Evolutionary conservation across 2,113 vertebrate genomes (phyloP).

Genomic region (Lepisosteus oculatus): DNA sequence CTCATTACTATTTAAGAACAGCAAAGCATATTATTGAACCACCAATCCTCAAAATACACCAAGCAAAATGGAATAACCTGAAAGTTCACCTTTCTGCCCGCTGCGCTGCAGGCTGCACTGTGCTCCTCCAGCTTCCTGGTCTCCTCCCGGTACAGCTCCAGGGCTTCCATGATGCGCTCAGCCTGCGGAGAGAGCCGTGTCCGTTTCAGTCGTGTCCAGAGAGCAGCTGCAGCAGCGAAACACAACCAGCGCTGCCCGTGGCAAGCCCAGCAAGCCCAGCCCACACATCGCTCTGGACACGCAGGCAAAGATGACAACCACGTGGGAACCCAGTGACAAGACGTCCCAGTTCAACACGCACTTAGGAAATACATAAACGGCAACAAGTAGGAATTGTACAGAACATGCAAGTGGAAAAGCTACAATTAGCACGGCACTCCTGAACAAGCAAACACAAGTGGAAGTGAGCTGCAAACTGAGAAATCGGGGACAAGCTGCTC

Average conservation of each 20-base stretch:
- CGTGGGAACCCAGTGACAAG: neutral
- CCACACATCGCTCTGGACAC: neutral
- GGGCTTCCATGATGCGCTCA: slow-evolving; percentile 92
- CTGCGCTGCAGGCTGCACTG: slow-evolving; percentile 72
- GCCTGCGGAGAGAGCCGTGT: slow-evolving; percentile 63
- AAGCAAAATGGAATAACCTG: neutral
- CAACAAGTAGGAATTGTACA: too few species aligned
- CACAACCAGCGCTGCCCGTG: neutral
- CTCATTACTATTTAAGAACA: neutral
- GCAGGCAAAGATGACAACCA: neutral
- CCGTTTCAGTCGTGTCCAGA: neutral
- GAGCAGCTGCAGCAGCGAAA: neutral
- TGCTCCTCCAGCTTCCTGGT: slow-evolving; percentile 78
- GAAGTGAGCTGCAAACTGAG: neutral
- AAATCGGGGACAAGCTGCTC: neutral
- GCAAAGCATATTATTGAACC: neutral
- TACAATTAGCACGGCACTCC: too few species aligned
- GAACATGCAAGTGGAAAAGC: too few species aligned
- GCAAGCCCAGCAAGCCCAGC: neutral
- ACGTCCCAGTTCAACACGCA: too few species aligned
- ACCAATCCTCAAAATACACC: neutral
- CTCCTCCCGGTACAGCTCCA: slow-evolving; percentile 87
- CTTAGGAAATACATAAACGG: too few species aligned
- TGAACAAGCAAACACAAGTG: neutral
- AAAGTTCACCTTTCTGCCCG: slow-evolving; percentile 79